Evolutionary conservation across 2,797 vertebrate species (phyloP).

Genomic region (Erethizon dorsatum): DNA sequence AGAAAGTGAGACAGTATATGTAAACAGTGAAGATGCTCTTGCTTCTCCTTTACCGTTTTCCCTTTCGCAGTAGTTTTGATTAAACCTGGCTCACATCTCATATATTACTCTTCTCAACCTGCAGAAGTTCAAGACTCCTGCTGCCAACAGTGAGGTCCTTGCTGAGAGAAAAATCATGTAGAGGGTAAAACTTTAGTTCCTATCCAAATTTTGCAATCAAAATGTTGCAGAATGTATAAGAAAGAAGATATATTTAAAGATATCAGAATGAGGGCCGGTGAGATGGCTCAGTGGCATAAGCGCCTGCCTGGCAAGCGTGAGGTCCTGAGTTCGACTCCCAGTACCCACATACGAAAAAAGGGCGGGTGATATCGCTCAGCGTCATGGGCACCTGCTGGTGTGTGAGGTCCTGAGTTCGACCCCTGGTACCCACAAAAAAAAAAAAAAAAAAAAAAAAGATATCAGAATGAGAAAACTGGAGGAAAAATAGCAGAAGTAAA

Average conservation of each 20-base stretch:
- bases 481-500: background rate
- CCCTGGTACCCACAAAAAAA: too few species aligned
- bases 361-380: too few species aligned
- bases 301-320: too few species aligned
- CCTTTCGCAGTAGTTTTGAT: background rate
- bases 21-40: background rate
- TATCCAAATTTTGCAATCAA: background rate
- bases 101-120: background rate
- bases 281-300: too few species aligned
- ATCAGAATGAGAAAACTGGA: background rate
- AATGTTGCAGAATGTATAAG: background rate
- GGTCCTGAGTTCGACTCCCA: too few species aligned
- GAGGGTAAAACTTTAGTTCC: background rate
- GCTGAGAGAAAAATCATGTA: background rate
- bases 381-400: too few species aligned
- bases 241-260: background rate
- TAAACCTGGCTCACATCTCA: background rate
- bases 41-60: background rate
- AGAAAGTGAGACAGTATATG: background rate
- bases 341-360: too few species aligned
- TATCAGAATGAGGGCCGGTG: background rate
- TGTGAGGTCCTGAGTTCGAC: too few species aligned
- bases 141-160: background rate
- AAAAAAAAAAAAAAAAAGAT: background rate
- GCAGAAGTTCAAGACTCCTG: background rate